A percentile compares a stretch with the other conserved stretches of the same genome.
Evolutionary conservation across 1,140 invertebrate species (phyloP).

Genomic region (Bicyclus anynana): DNA sequence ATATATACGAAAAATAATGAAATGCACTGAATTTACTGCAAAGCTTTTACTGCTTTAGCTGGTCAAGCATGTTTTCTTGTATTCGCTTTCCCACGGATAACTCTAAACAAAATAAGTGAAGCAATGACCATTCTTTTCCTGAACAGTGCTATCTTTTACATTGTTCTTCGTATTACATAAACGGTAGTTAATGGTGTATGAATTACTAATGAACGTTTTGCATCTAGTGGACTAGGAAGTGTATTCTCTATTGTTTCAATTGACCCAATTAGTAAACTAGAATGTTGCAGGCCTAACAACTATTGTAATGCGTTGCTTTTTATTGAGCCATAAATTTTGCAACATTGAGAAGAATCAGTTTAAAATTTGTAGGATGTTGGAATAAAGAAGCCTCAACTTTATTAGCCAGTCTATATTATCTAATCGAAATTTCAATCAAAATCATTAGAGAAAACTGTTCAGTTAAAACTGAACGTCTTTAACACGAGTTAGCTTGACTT

Average conservation of each 20-base stretch:
- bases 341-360: neutral
- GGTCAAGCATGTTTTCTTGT: neutral
- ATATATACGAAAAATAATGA: neutral
- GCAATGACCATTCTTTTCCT: constrained; percentile 65
- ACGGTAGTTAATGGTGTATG: constrained; percentile 65
- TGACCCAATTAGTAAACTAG: constrained; percentile 35
- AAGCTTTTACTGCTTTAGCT: too few relatives aligned
- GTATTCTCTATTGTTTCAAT: constrained; percentile 53
- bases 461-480: too few relatives aligned
- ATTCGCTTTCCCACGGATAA: constrained; percentile 37
- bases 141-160: constrained; percentile 61
- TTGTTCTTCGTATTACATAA: constrained; percentile 67
- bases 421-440: too few relatives aligned
- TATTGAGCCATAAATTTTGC: constrained; percentile 2
- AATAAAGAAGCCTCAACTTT: neutral
- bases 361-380: neutral
- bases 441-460: too few relatives aligned
- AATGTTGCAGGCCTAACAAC: constrained; percentile 11
- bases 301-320: constrained; percentile 1
- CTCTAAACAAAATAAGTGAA: constrained; percentile 51
- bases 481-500: too few relatives aligned
- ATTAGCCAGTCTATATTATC: too few relatives aligned
- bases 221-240: constrained; percentile 57
- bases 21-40: neutral
- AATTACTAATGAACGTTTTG: constrained; percentile 62